Conservation (phyloP, 1,140 invertebrate species). For the Archegozetes longisetosus region DNA sequence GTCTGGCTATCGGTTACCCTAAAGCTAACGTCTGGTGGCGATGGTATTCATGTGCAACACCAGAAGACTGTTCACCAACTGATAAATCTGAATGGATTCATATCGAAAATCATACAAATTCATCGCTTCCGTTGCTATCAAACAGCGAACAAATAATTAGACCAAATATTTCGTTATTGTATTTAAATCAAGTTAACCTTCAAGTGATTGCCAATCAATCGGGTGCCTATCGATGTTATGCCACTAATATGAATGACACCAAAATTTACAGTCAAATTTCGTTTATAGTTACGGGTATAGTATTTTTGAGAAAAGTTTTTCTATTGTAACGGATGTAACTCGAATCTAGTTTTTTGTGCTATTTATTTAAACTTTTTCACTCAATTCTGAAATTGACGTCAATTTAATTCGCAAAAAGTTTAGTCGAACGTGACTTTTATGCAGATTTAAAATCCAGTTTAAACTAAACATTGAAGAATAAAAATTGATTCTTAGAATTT, state of each 20-base stretch:
- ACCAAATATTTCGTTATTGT: background rate
- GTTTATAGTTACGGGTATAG: slow-evolving; percentile 17
- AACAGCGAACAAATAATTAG: background rate
- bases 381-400: too few relatives aligned
- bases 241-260: slow-evolving; percentile 9
- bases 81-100: background rate
- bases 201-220: slow-evolving; percentile 2
- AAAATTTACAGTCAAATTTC: slow-evolving; percentile 6
- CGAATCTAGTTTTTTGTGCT: too few relatives aligned
- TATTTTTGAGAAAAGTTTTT: too few relatives aligned
- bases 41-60: slow-evolving; percentile 15
- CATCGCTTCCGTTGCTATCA: background rate
- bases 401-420: too few relatives aligned
- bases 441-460: too few relatives aligned
- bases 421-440: too few relatives aligned
- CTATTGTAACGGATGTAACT: too few relatives aligned
- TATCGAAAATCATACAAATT: background rate
- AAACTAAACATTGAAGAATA: too few relatives aligned
- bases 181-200: background rate
- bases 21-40: slow-evolving; percentile 15
- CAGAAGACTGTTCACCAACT: background rate
- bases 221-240: slow-evolving; percentile 16
- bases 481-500: too few relatives aligned
- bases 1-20: slow-evolving; percentile 16
- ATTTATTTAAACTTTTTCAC: too few relatives aligned